Evolutionary conservation across 2,888 invertebrate genomes (phyloP).

Genomic region (Metacarcinus magister): DNA sequence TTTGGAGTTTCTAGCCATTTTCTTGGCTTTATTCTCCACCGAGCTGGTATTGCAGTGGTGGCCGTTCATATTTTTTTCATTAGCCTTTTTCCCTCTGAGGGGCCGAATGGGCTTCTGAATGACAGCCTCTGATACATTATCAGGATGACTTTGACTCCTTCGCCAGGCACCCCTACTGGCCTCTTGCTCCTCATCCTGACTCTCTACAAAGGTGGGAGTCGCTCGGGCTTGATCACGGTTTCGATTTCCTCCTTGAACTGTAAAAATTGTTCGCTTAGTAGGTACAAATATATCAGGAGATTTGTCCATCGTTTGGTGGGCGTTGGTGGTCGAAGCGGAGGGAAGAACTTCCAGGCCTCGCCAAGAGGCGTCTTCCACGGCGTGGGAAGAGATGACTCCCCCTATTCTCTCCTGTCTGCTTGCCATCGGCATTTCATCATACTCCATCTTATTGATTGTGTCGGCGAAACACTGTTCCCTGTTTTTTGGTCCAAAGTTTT

Average conservation of each 20-base stretch:
- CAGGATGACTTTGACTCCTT: slow-evolving; percentile 58
- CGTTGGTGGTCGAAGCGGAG: neutral
- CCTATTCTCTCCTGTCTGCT: slow-evolving; percentile 65
- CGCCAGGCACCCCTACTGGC: neutral
- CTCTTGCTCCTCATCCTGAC: slow-evolving; percentile 68
- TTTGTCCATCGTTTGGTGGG: slow-evolving; percentile 38
- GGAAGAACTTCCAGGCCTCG: slow-evolving; percentile 54
- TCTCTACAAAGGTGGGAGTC: slow-evolving; percentile 77
- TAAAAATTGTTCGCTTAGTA: slow-evolving; percentile 81
- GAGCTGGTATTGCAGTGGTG: neutral
- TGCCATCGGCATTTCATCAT: slow-evolving; percentile 62
- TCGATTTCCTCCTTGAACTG: slow-evolving; percentile 69
- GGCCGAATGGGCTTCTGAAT: neutral
- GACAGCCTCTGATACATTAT: slow-evolving; percentile 16
- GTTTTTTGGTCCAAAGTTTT: slow-evolving; percentile 60
- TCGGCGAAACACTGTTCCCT: slow-evolving; percentile 71
- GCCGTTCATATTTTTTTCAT: neutral
- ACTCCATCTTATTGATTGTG: slow-evolving; percentile 67
- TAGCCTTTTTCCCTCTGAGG: neutral
- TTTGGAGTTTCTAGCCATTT: neutral
- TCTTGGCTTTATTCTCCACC: neutral
- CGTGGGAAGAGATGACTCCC: slow-evolving; percentile 29
- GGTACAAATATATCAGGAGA: slow-evolving; percentile 81
- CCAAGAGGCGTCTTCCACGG: neutral
- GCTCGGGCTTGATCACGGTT: slow-evolving; percentile 75